Evolutionary conservation across 2,113 vertebrate species (phyloP).

Genomic region (Piprites chloris): DNA sequence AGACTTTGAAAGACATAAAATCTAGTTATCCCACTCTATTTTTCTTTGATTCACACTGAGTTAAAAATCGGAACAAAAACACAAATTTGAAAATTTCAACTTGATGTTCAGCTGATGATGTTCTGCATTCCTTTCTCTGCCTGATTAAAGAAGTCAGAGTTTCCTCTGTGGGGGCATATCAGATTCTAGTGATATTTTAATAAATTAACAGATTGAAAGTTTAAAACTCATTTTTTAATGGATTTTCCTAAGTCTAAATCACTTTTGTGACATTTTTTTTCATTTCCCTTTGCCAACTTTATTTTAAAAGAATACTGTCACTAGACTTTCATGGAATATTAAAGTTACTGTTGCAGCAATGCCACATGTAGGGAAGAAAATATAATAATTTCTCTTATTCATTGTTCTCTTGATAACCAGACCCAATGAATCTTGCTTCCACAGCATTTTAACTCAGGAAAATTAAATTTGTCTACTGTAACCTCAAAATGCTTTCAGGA

Average conservation of each 20-base stretch:
- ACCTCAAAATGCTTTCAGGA: neutral
- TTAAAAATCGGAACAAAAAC: neutral
- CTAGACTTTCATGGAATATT: neutral
- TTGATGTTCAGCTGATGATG: neutral
- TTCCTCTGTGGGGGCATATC: neutral
- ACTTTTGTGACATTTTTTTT: neutral
- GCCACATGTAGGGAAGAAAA: neutral
- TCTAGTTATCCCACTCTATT: neutral
- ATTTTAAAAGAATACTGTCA: neutral
- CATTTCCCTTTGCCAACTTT: neutral
- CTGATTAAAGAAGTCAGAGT: neutral
- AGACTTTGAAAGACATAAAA: neutral
- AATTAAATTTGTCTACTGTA: neutral
- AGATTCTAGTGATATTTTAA: neutral
- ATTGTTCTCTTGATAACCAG: neutral
- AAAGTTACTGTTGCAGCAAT: neutral
- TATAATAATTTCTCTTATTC: neutral
- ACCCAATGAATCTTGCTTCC: neutral
- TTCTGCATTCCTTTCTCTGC: neutral
- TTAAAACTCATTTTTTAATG: neutral
- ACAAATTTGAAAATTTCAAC: neutral
- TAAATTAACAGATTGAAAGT: neutral
- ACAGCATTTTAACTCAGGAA: neutral
- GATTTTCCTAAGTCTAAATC: neutral
- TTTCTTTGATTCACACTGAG: neutral